phyloP scores from a whole-genome alignment of 1,140 invertebrate species.

The Caligus rogercresseyi region DNA sequence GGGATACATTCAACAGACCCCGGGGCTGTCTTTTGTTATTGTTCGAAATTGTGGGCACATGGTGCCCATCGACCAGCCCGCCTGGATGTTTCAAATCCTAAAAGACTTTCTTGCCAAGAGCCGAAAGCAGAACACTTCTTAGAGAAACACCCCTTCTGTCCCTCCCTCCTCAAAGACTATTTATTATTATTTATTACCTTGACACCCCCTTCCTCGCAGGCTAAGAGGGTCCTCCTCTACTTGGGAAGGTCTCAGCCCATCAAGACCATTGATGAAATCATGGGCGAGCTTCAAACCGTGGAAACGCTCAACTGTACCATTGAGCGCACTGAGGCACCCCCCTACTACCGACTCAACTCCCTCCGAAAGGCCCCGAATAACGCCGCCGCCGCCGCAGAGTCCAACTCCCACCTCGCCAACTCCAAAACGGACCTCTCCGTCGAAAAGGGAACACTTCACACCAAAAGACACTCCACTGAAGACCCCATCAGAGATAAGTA shows the following conservation, averaged over 20 bases:
- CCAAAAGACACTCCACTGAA: slow-evolving; percentile 82
- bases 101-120: slow-evolving; percentile 38
- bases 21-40: slow-evolving; percentile 47
- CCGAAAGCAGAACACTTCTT: too few species aligned
- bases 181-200: too few species aligned
- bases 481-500: slow-evolving; percentile 34
- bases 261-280: slow-evolving; percentile 81
- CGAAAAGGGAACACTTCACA: slow-evolving; percentile 85
- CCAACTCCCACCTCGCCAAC: background rate
- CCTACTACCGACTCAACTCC: slow-evolving; percentile 56
- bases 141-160: too few species aligned
- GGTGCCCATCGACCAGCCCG: slow-evolving; percentile 59
- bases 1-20: background rate
- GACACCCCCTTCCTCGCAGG: slow-evolving; percentile 36
- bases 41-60: slow-evolving; percentile 65
- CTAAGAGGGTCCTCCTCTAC: slow-evolving; percentile 83
- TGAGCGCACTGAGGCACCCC: slow-evolving; percentile 87
- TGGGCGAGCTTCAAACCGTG: slow-evolving; percentile 87
- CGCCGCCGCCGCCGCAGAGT: slow-evolving; percentile 37
- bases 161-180: too few species aligned
- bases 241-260: slow-evolving; percentile 73
- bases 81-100: slow-evolving; percentile 54
- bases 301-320: slow-evolving; percentile 86
- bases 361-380: slow-evolving; percentile 75
- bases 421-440: slow-evolving; percentile 33